phyloP scores from a whole-genome alignment of 2,113 vertebrate genomes.

The Gymnogyps californianus region DNA sequence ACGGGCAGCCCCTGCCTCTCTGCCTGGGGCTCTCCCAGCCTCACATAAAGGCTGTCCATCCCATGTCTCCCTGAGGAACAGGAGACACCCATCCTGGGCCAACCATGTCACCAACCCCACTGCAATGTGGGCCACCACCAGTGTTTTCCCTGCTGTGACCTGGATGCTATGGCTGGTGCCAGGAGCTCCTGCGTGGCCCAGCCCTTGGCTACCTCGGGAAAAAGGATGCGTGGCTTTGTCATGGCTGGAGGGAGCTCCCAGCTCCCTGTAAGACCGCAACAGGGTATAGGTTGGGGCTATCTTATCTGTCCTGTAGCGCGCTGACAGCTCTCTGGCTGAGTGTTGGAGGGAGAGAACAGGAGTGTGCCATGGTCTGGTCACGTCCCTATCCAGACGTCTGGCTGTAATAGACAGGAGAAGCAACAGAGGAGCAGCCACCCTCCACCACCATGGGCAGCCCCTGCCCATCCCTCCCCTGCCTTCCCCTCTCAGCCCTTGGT shows the following conservation, averaged over 20 bases:
- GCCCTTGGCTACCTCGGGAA: not conserved
- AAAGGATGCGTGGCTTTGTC: not conserved
- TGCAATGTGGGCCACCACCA: not conserved
- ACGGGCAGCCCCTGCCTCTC: not conserved
- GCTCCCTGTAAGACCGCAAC: not conserved
- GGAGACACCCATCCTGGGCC: not conserved
- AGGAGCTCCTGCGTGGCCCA: not conserved
- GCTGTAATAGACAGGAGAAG: not conserved
- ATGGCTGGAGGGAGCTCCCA: not conserved
- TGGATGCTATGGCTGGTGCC: not conserved
- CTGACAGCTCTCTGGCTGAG: not conserved
- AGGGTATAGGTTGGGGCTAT: not conserved
- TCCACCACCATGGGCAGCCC: not conserved
- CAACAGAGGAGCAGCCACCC: not conserved
- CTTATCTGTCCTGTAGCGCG: not conserved
- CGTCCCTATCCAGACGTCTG: rapidly evolving
- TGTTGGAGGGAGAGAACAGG: not conserved
- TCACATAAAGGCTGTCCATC: not conserved
- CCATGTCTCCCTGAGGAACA: not conserved
- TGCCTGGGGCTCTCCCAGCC: not conserved
- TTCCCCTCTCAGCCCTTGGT: not conserved
- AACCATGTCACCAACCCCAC: not conserved
- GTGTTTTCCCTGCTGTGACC: not conserved
- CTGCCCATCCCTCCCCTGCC: not conserved
- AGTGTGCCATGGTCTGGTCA: not conserved